A percentile compares a stretch with the other conserved stretches of the same genome.
Evolutionary conservation across 2,888 invertebrate species (phyloP).

Genomic region (Crioceris asparagi): DNA sequence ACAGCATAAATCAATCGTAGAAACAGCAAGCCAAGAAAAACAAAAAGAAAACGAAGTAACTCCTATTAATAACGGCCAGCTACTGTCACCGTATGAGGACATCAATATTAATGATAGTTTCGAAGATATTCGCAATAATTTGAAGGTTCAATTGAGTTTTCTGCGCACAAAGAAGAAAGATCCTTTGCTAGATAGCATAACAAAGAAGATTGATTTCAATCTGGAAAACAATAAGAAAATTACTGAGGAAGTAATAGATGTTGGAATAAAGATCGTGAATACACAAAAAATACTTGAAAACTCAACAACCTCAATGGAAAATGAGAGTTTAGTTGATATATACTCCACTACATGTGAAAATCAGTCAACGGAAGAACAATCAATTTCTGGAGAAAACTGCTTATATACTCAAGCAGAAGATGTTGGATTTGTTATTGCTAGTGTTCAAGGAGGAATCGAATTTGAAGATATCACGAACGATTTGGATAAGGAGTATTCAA

Average conservation of each 20-base stretch:
- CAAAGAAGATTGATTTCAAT: neutral
- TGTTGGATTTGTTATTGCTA: conserved; percentile 17
- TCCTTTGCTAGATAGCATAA: conserved; percentile 6
- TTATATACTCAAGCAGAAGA: conserved; percentile 17
- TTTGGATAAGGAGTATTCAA: conserved; percentile 2
- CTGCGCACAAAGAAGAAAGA: conserved; percentile 25
- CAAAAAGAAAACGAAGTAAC: too few relatives aligned
- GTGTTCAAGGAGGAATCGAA: conserved; percentile 20
- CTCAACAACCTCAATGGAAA: neutral
- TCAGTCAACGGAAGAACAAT: too few relatives aligned
- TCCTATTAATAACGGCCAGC: neutral
- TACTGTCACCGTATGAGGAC: neutral
- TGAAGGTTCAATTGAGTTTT: conserved; percentile 24
- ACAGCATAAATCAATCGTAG: too few relatives aligned
- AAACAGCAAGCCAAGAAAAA: neutral
- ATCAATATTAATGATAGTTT: conserved; percentile 4
- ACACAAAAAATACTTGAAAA: neutral
- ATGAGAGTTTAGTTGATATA: neutral
- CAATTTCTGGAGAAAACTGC: too few relatives aligned
- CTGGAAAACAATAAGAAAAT: neutral
- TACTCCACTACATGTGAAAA: neutral
- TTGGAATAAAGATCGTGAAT: neutral
- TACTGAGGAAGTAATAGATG: conserved; percentile 3
- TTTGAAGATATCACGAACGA: conserved; percentile 11
- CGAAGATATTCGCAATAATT: conserved; percentile 25